These are phyloP conservation scores for Halyomorpha halys DNA, from an alignment of 1,140 invertebrate genomes.

Conservation along the genomic window DNA sequence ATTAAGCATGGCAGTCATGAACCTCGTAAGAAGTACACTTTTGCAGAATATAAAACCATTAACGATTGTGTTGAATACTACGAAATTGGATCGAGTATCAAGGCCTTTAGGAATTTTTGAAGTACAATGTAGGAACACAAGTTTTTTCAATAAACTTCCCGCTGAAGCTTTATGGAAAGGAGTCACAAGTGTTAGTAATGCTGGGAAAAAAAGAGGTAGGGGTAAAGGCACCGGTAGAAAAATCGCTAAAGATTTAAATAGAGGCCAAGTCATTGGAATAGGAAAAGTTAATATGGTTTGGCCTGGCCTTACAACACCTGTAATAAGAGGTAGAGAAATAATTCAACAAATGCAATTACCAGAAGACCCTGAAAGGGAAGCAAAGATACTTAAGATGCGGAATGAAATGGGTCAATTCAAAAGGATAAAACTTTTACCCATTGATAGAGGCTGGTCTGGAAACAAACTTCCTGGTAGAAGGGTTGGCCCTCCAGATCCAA, in stretches of 20 bases:
- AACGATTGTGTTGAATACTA: no score
- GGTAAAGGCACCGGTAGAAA: slow-evolving; percentile 66
- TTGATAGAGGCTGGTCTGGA: slow-evolving; percentile 85
- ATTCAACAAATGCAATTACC: slow-evolving; percentile 56
- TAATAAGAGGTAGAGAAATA: slow-evolving; percentile 66
- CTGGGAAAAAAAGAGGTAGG: slow-evolving; percentile 86
- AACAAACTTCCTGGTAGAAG: slow-evolving; percentile 67
- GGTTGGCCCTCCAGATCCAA: slow-evolving; percentile 75
- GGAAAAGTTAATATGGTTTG: slow-evolving; percentile 75
- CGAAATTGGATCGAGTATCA: no score
- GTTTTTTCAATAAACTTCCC: slow-evolving; percentile 41
- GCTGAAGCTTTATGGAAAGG: slow-evolving; percentile 86
- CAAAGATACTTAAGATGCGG: slow-evolving; percentile 57
- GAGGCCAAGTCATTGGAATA: slow-evolving; percentile 77
- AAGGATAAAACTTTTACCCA: slow-evolving; percentile 53
- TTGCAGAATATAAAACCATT: no score
- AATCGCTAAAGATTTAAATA: slow-evolving; percentile 73
- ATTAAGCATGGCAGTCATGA: no score
- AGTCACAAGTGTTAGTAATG: slow-evolving; percentile 88
- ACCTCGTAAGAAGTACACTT: no score
- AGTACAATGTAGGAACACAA: slow-evolving; percentile 9
- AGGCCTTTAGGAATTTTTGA: not conserved
- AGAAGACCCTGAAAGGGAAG: slow-evolving; percentile 57
- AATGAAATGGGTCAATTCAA: slow-evolving; percentile 55
- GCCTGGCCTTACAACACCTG: slow-evolving; percentile 80